phyloP scores from a whole-genome alignment of 2,888 invertebrate genomes.

The Mythimna lalbum region DNA sequence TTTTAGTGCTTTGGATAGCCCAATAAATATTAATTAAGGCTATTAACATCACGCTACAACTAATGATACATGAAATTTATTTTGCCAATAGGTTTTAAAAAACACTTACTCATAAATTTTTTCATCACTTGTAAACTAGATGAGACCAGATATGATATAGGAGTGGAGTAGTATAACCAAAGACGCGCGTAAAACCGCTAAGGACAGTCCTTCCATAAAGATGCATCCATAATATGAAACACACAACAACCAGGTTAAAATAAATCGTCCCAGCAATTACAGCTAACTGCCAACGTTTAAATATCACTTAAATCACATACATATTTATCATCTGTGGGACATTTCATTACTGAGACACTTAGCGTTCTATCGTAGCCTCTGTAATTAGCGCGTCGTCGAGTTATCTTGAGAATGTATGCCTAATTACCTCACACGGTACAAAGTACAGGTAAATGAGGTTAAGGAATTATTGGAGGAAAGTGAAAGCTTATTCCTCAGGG shows the following conservation, averaged over 20 bases:
- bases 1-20: too few relatives aligned
- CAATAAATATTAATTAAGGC: too few relatives aligned
- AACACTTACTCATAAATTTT: too few relatives aligned
- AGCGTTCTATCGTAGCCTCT: slow-evolving; percentile 68
- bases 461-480: slow-evolving; percentile 22
- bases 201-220: background rate
- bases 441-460: slow-evolving; percentile 43
- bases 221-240: background rate
- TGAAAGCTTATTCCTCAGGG: slow-evolving; percentile 26
- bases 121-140: too few relatives aligned
- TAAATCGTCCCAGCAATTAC: slow-evolving; percentile 59
- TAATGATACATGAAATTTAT: too few relatives aligned
- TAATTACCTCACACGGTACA: slow-evolving; percentile 58
- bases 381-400: slow-evolving; percentile 68
- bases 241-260: slow-evolving; percentile 39
- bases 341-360: slow-evolving; percentile 64
- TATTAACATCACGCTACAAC: too few relatives aligned
- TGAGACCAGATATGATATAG: too few relatives aligned
- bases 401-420: slow-evolving; percentile 65
- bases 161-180: too few relatives aligned
- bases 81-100: too few relatives aligned
- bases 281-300: slow-evolving; percentile 56
- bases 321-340: slow-evolving; percentile 67
- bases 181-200: too few relatives aligned
- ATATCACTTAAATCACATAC: slow-evolving; percentile 65